Evolutionary conservation across 2,113 vertebrate species (phyloP).

Genomic region (Zingel zingel): DNA sequence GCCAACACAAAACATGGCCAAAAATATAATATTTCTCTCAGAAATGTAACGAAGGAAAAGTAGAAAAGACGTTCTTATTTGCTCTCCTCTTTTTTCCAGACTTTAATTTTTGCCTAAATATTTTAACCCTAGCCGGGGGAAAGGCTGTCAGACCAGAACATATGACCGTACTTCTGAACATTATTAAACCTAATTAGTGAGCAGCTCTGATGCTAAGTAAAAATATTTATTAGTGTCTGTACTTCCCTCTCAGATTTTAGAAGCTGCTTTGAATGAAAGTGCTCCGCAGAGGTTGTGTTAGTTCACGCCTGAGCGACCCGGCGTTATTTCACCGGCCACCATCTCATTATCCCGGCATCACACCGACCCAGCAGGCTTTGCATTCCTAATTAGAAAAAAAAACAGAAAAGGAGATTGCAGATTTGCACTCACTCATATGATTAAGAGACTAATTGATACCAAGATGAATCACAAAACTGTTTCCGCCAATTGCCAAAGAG

Average conservation of each 20-base stretch:
- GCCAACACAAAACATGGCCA: no score
- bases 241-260: background rate
- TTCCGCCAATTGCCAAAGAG: constrained; percentile 6
- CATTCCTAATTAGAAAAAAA: constrained; percentile 51
- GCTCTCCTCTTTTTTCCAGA: no score
- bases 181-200: background rate
- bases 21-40: no score
- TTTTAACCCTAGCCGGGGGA: background rate
- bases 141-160: background rate
- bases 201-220: background rate
- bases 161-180: background rate
- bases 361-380: background rate
- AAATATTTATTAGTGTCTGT: background rate
- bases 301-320: background rate
- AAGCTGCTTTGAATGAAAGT: background rate
- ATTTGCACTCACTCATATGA: constrained; percentile 13
- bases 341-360: background rate
- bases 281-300: background rate
- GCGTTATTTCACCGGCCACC: background rate
- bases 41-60: no score
- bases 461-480: constrained; percentile 48
- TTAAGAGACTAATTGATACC: constrained; percentile 53
- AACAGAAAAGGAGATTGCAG: constrained; percentile 31
- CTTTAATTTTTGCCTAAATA: no score
- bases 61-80: background rate